Conservation (phyloP, 2,888 invertebrate species). For the Apotomis betuletana region DNA sequence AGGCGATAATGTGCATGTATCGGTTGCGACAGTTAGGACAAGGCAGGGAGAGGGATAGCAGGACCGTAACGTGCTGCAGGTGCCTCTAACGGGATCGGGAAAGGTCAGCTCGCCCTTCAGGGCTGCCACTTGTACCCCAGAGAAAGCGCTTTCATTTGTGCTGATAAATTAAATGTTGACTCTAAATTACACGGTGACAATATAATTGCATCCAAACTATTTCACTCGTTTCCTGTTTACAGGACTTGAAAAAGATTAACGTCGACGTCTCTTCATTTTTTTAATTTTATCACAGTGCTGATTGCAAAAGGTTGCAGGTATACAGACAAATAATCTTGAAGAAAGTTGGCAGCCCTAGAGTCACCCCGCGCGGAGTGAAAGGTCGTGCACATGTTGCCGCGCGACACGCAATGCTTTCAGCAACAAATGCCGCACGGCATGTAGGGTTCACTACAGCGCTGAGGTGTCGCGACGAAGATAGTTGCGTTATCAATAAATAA, state of each 20-base stretch:
- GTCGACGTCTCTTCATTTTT: background rate
- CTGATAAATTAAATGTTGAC: background rate
- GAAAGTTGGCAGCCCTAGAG: slow-evolving; percentile 11
- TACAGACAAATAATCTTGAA: background rate
- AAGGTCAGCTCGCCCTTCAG: slow-evolving; percentile 62
- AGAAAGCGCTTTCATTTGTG: background rate
- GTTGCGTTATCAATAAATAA: too few relatives aligned
- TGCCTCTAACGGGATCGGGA: slow-evolving; percentile 69
- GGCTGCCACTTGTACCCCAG: slow-evolving; percentile 2
- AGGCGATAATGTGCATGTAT: slow-evolving; percentile 31
- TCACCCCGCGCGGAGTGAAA: slow-evolving; percentile 30
- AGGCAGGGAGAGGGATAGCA: slow-evolving; percentile 56
- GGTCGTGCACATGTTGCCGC: slow-evolving; percentile 39
- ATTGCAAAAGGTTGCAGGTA: background rate
- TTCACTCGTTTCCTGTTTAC: background rate
- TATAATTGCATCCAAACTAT: background rate
- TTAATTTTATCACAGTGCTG: background rate
- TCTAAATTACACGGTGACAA: background rate
- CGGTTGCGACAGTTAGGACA: slow-evolving; percentile 34
- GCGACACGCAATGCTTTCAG: slow-evolving; percentile 13
- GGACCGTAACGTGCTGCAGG: slow-evolving; percentile 68
- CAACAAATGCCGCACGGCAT: slow-evolving; percentile 7
- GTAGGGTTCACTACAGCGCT: too few relatives aligned
- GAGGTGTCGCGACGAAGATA: too few relatives aligned
- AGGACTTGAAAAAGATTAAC: background rate